Evolutionary conservation across 2,888 invertebrate species (phyloP).

Genomic region (Diachrysia chrysitis): DNA sequence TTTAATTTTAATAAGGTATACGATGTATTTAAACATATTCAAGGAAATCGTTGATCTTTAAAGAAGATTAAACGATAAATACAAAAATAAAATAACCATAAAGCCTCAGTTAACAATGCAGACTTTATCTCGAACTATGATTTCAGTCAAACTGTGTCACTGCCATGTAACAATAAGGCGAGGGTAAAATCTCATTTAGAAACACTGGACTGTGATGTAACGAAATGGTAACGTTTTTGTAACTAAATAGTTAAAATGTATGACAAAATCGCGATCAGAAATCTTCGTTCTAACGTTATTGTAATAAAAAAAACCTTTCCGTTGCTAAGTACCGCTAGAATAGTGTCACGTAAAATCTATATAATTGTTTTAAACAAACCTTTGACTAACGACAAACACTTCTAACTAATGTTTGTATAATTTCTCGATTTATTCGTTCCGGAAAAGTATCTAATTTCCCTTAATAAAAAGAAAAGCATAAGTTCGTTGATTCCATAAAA

Average conservation of each 20-base stretch:
- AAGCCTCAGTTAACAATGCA: not conserved
- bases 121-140: slow-evolving; percentile 4
- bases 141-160: not conserved
- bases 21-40: too few relatives aligned
- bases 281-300: too few relatives aligned
- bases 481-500: slow-evolving; percentile 1
- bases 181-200: not conserved
- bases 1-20: too few relatives aligned
- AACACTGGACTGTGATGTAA: not conserved
- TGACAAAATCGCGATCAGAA: not conserved
- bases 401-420: too few relatives aligned
- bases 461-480: not conserved
- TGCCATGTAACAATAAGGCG: not conserved
- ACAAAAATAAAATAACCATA: not conserved
- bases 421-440: not conserved
- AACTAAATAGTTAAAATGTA: not conserved
- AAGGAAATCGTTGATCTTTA: not conserved
- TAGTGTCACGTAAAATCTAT: too few relatives aligned
- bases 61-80: not conserved
- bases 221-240: not conserved
- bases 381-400: too few relatives aligned
- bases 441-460: not conserved
- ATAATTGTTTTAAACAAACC: too few relatives aligned
- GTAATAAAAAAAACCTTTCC: too few relatives aligned
- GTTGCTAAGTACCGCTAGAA: too few relatives aligned